A percentile compares a stretch with the other conserved stretches of the same genome.
phyloP scores from a whole-genome alignment of 2,113 vertebrate genomes.

The Cyphomyrus discorhynchus region DNA sequence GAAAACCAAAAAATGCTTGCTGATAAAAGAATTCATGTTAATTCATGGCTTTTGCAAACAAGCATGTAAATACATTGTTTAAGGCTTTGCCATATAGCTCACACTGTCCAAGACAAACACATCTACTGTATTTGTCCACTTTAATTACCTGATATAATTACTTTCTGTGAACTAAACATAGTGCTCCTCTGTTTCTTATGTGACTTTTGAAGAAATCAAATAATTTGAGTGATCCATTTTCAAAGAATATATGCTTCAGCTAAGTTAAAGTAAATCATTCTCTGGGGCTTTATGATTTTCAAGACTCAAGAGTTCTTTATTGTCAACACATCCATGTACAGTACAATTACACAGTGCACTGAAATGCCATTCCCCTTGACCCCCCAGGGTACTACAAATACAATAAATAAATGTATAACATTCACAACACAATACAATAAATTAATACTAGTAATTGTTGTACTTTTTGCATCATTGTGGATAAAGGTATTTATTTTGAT shows the following conservation, averaged over 20 bases:
- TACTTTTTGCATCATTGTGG: not conserved
- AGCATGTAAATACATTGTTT: not conserved
- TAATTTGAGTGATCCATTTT: not conserved
- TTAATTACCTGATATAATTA: not conserved
- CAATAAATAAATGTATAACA: not conserved
- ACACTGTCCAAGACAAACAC: not conserved
- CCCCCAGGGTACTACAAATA: not conserved
- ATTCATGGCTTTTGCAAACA: not conserved
- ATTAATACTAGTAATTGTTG: not conserved
- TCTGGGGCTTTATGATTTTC: not conserved
- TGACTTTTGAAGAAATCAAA: not conserved
- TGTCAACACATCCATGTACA: not conserved
- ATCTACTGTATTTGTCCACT: not conserved
- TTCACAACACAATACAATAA: not conserved
- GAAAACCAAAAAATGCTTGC: not conserved
- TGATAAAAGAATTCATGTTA: not conserved
- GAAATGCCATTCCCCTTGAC: not conserved
- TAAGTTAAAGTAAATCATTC: not conserved
- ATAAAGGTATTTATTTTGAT: not conserved
- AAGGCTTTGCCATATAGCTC: not conserved
- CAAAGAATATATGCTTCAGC: not conserved
- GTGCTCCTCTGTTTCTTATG: not conserved
- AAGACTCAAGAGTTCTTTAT: not conserved
- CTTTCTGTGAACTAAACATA: not conserved
- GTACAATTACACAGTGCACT: not conserved